phyloP scores from a whole-genome alignment of 1,140 invertebrate genomes.

The Drosophila sturtevanti region DNA sequence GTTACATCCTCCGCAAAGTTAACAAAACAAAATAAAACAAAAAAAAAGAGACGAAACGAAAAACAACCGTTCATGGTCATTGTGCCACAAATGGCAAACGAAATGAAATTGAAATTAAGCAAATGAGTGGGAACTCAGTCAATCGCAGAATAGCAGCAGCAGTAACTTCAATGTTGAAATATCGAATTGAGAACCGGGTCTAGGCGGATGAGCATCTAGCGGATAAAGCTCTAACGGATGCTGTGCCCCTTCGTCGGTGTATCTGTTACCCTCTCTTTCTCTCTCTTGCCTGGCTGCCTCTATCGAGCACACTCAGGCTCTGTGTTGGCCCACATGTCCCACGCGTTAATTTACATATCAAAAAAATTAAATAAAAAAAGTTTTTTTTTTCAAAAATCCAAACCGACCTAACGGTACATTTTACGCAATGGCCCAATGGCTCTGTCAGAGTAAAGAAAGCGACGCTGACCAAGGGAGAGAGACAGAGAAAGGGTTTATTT shows the following conservation, averaged over 20 bases:
- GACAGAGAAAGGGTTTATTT: constrained; percentile 73
- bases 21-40: constrained; percentile 4
- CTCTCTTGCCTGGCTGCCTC: constrained; percentile 13
- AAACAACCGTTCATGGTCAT: constrained; percentile 71
- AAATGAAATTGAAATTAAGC: constrained; percentile 80
- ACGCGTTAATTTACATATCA: constrained; percentile 73
- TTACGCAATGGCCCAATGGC: constrained; percentile 73
- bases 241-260: constrained; percentile 37
- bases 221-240: constrained; percentile 64
- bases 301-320: constrained; percentile 23
- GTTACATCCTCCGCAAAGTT: constrained; percentile 72
- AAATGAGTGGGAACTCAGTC: constrained; percentile 78
- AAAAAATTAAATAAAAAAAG: constrained; percentile 10
- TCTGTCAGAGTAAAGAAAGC: constrained; percentile 46
- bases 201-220: constrained; percentile 75
- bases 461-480: constrained; percentile 16
- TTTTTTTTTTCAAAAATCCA: constrained; percentile 35
- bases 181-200: constrained; percentile 39
- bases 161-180: constrained; percentile 50
- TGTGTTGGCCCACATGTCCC: constrained; percentile 61
- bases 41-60: neutral
- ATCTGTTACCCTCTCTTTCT: constrained; percentile 14
- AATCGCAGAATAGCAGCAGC: constrained; percentile 17
- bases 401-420: constrained; percentile 65
- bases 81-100: constrained; percentile 79